A percentile compares a stretch with the other conserved stretches of the same genome.
phyloP scores from a whole-genome alignment of 2,113 vertebrate species.

The Orycteropus afer region DNA sequence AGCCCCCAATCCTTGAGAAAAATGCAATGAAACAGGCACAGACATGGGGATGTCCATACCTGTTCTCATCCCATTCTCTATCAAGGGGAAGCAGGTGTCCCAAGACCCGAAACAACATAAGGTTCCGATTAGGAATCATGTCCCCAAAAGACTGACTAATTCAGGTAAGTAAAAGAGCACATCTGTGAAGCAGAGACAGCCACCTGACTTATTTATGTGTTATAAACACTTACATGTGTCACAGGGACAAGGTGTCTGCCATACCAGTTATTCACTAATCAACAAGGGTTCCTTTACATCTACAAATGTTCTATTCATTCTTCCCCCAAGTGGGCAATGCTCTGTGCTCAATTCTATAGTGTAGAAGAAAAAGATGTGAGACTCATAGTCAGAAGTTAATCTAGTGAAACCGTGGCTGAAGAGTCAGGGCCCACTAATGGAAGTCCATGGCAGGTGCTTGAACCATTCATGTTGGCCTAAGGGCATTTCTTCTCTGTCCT shows the following conservation, averaged over 20 bases:
- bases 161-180: conserved; percentile 48
- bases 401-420: neutral
- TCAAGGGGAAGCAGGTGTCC: neutral
- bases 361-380: neutral
- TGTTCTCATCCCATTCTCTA: neutral
- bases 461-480: neutral
- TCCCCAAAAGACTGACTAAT: conserved; percentile 67
- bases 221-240: conserved; percentile 52
- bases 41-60: neutral
- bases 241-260: neutral
- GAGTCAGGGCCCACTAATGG: neutral
- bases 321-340: neutral
- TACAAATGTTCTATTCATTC: neutral
- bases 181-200: conserved; percentile 55
- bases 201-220: conserved; percentile 68
- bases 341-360: neutral
- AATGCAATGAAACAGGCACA: neutral
- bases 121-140: conserved; percentile 55
- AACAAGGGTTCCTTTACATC: neutral
- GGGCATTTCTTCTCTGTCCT: neutral
- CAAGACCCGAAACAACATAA: conserved; percentile 26
- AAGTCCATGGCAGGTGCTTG: neutral
- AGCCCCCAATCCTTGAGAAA: neutral
- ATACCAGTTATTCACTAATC: neutral
- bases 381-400: neutral